phyloP scores from a whole-genome alignment of 2,797 vertebrate species.

The Takifugu rubripes region DNA sequence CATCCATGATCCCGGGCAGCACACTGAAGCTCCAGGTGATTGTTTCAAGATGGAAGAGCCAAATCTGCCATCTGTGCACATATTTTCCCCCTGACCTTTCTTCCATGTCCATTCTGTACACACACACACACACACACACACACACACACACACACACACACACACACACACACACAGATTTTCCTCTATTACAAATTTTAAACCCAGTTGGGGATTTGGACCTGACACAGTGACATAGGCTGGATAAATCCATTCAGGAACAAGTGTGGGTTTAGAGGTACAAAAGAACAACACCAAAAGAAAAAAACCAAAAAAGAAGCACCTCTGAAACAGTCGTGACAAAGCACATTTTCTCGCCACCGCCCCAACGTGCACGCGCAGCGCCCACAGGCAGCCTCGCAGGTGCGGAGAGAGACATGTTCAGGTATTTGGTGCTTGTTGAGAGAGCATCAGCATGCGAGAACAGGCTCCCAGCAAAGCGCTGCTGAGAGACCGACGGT shows the following conservation, averaged over 20 bases:
- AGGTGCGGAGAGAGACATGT: conserved; percentile 41
- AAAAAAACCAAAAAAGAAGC: conserved; percentile 6
- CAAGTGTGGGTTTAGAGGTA: conserved; percentile 22
- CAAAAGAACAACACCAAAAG: background rate
- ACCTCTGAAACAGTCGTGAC: conserved; percentile 2
- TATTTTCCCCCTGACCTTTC: too few relatives aligned
- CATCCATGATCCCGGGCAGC: too few relatives aligned
- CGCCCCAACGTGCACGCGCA: conserved; percentile 24
- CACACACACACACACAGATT: too few relatives aligned
- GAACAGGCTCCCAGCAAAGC: conserved; percentile 43
- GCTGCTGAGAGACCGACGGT: conserved; percentile 33
- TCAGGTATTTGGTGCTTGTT: conserved; percentile 54
- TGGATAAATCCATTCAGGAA: conserved; percentile 13
- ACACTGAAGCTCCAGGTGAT: too few relatives aligned
- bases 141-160: too few relatives aligned
- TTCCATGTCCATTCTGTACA: too few relatives aligned
- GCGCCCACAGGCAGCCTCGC: conserved; percentile 25
- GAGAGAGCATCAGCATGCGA: conserved; percentile 57
- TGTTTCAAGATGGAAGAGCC: too few relatives aligned
- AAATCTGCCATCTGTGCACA: too few relatives aligned
- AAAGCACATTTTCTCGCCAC: conserved; percentile 18
- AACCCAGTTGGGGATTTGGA: background rate
- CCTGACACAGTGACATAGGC: conserved; percentile 2
- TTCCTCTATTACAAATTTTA: background rate
- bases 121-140: too few relatives aligned